phyloP scores from a whole-genome alignment of 2,113 vertebrate species.

The Brachypteracias leptosomus region DNA sequence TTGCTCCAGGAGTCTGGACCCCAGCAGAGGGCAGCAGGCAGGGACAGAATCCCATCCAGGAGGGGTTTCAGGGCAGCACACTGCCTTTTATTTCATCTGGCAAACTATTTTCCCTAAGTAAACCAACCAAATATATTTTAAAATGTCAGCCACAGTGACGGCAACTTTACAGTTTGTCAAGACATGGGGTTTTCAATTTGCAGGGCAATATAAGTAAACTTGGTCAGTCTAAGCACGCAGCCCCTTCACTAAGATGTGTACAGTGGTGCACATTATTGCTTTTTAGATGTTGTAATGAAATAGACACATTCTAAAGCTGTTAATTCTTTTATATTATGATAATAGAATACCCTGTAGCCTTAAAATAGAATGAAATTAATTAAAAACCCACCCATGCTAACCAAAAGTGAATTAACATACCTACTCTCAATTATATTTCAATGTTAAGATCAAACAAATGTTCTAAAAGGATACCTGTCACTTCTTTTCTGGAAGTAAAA shows the following conservation, averaged over 20 bases:
- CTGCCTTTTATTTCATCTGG: neutral
- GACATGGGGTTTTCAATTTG: neutral
- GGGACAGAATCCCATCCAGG: neutral
- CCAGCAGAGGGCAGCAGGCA: conserved; percentile 40
- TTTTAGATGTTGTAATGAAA: neutral
- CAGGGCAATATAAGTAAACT: neutral
- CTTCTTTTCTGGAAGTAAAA: neutral
- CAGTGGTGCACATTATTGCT: neutral
- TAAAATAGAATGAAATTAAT: neutral
- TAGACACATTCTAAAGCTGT: neutral
- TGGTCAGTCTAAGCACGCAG: neutral
- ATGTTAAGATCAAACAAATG: neutral
- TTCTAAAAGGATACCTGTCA: neutral
- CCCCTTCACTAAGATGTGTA: neutral
- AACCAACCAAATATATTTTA: neutral
- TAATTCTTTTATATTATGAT: neutral
- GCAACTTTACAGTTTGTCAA: neutral
- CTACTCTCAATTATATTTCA: neutral
- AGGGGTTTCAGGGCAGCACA: neutral
- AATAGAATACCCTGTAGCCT: neutral
- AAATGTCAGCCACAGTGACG: neutral
- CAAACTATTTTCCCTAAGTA: neutral
- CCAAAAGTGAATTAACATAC: neutral
- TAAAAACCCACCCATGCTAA: neutral
- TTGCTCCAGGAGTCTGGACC: neutral